Base-by-base conservation (phyloP, 2,113 vertebrate species). In the Elanoides forficatus region DNA sequence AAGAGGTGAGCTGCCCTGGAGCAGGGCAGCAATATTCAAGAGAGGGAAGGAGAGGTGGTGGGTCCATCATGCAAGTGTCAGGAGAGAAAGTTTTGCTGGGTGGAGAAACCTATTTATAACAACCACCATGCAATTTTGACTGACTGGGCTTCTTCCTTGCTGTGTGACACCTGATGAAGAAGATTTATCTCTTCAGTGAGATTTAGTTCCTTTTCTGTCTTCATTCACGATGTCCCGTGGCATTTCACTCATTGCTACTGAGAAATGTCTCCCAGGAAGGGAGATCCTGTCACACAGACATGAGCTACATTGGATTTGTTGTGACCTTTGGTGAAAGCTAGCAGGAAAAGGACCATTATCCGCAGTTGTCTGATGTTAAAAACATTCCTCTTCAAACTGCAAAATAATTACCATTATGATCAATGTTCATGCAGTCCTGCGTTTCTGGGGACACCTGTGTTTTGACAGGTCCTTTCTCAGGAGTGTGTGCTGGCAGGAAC, bases 401-500 rank as follows among this genome's bases (percentile, higher is more conserved):
- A 52, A 45, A 17, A 13, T 17, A 19, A 72, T 42, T 15, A 52
- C 2, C 12, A 0, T 38, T 7, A 4, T 47, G 36, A 47, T 71
- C 52, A 27, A 4, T 15, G 43, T 21, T 36, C 26, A 2, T 2
- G 32, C 42, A 25, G 30, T 11, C 32, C 47, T 72, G n/a, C 9
- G 0, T 65, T 88, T 26, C n/a, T 56, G 81, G 53, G 62, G 34
- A 47, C 29, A 8, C 27, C 17, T 38, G 10, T 3, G 5, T 43
- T 38, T 43, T 82, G 48, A 36, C n/a, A 55, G 48, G 32, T 34
- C 53, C 43, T 73, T 75, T 58, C 43, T 56, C n/a, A 20, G 65
- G 42, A 15, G 7, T 0, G 2, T 18, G 11, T 7, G 32, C 34
- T 55, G 36, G 11, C 29, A 34, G 50, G 36, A 45, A 4, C 0